phyloP scores from a whole-genome alignment of 2,888 invertebrate species.

The Piscicola geometra region DNA sequence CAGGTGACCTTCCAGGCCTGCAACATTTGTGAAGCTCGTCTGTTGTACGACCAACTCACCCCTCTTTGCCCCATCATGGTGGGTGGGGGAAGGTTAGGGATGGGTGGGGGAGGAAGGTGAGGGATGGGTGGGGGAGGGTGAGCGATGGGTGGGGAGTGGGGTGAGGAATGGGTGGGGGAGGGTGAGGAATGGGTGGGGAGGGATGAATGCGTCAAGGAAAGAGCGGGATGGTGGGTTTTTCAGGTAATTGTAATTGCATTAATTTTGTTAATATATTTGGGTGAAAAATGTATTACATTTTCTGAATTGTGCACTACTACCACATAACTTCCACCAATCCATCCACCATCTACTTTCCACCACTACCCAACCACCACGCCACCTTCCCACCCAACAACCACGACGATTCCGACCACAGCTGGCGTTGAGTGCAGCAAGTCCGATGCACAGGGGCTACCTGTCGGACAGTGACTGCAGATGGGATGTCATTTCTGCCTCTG shows the following conservation, averaged over 20 bases:
- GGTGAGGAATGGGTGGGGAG: background rate
- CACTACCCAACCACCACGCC: too few species aligned
- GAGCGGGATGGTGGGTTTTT: too few species aligned
- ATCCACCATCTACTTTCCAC: too few species aligned
- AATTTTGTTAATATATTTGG: too few species aligned
- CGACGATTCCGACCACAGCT: conserved; percentile 68
- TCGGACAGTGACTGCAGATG: conserved; percentile 95
- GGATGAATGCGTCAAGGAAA: background rate
- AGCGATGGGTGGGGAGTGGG: background rate
- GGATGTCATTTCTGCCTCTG: conserved; percentile 91
- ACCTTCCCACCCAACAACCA: too few species aligned
- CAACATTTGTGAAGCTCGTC: conserved; percentile 84
- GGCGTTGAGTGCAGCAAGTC: conserved; percentile 93
- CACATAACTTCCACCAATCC: too few species aligned
- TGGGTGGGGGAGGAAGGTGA: background rate
- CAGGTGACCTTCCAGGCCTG: conserved; percentile 68
- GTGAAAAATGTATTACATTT: too few species aligned
- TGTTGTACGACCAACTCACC: conserved; percentile 65
- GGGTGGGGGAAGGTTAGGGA: background rate
- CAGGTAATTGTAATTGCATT: too few species aligned
- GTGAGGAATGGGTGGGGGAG: background rate
- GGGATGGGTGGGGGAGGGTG: background rate
- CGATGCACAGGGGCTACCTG: conserved; percentile 84
- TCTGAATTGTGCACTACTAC: too few species aligned
- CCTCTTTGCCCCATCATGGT: conserved; percentile 43